phyloP scores from a whole-genome alignment of 2,888 invertebrate genomes.

The Microctonus hyperodae region DNA sequence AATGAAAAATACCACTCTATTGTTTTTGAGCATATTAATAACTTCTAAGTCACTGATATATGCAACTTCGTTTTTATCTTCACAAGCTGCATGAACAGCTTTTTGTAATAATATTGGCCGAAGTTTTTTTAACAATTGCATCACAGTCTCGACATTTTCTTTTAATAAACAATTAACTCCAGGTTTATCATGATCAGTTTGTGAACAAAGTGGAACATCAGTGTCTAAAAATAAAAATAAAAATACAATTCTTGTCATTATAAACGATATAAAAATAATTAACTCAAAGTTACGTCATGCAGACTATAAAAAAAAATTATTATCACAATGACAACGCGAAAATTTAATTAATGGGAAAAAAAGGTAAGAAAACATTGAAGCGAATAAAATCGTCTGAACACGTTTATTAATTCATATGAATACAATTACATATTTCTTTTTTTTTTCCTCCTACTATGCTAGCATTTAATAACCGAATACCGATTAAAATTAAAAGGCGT shows the following conservation, averaged over 20 bases:
- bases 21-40: conserved; percentile 66
- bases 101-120: conserved; percentile 71
- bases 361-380: conserved; percentile 56
- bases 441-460: too few species aligned
- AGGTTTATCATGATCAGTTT: conserved; percentile 66
- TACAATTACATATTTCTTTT: conserved; percentile 47
- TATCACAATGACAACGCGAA: conserved; percentile 9
- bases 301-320: too few species aligned
- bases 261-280: background rate
- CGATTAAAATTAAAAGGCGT: too few species aligned
- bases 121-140: conserved; percentile 71
- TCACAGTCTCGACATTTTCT: conserved; percentile 70
- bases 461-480: too few species aligned
- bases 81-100: conserved; percentile 69
- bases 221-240: conserved; percentile 60
- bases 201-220: conserved; percentile 68
- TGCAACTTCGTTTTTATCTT: conserved; percentile 65
- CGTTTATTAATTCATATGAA: conserved; percentile 63
- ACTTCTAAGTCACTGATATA: conserved; percentile 73
- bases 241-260: conserved; percentile 32
- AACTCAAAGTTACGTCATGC: background rate
- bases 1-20: conserved; percentile 59
- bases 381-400: conserved; percentile 55
- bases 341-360: conserved; percentile 47
- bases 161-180: conserved; percentile 73